Base-by-base conservation (phyloP, 2,888 invertebrate species). In the Drosophila eohydei region DNA sequence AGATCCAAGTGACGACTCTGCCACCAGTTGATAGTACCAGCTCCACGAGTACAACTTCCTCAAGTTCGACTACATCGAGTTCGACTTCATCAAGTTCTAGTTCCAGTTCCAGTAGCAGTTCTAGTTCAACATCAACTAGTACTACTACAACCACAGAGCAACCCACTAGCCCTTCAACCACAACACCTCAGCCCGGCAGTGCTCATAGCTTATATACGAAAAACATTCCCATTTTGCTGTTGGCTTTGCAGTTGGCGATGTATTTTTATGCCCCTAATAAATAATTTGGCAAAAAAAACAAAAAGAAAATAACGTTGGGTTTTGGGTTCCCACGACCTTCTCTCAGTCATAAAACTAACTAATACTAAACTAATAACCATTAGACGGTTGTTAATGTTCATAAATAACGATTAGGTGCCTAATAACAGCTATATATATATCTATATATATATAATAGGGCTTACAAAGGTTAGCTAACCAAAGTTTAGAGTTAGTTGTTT, bases 301-400 rank as follows among this genome's bases (percentile, higher is more conserved):
- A 21, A 21, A 21, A 21, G 32, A 16, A 32, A n/a, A 48, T 3
- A 14, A 58, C 44, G 28, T 34, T 41, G 36, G 14, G n/a, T 43
- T 16, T 32, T 12, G 30, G 51, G 14, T 64, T 74, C 59, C 41
- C 64, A 64, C 62, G 56, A 74, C 50, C 71, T 71, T 67, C 38
- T 32, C 26, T 21, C 11, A 8, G 52, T 51, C 63, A 30, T 59
- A 63, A 66, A 57, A 52, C 43, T 41, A 56, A 59, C 46, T 41
- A 54, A 57, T 30, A 66, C 52, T 79, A 70, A 79, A 73, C 72
- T 68, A 60, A 74, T 67, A 80, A 67, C 57, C 60, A 51, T 58
- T 74, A 68, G 63, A 36, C 78, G 48, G 71, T 67, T 62, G 41
- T 51, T 67, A 41, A 46, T 59, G 55, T 55, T 55, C 62, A 63